Evolutionary conservation across 2,113 vertebrate species (phyloP).

Genomic region (Gadus macrocephalus): DNA sequence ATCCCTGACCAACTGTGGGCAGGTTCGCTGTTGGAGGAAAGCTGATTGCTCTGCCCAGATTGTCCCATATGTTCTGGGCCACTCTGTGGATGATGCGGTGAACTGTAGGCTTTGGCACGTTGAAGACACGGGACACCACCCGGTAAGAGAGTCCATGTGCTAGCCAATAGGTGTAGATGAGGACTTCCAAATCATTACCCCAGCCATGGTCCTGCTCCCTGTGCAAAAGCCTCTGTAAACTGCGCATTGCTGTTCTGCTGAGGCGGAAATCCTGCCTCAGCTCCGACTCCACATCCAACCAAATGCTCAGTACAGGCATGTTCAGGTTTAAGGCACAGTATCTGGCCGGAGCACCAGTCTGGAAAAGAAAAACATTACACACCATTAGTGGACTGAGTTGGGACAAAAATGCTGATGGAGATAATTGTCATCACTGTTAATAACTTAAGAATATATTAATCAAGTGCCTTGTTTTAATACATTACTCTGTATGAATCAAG

Average conservation of each 20-base stretch:
- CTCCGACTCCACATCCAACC: conserved; percentile 15
- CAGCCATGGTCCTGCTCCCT: conserved; percentile 29
- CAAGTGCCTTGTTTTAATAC: too few species aligned
- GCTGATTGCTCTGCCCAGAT: not conserved
- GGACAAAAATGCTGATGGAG: too few species aligned
- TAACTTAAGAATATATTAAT: too few species aligned
- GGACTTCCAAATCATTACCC: conserved; percentile 15
- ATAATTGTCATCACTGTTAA: too few species aligned
- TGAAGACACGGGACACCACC: not conserved
- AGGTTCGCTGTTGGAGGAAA: conserved; percentile 7
- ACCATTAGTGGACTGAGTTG: too few species aligned
- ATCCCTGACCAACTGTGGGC: conserved; percentile 5
- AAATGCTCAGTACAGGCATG: conserved; percentile 15
- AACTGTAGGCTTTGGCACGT: conserved; percentile 1
- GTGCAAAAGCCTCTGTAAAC: not conserved
- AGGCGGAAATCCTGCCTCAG: conserved; percentile 10
- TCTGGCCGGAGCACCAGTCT: not conserved
- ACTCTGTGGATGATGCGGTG: conserved; percentile 4
- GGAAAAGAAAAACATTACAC: not conserved
- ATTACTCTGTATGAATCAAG: too few species aligned
- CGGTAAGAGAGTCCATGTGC: not conserved
- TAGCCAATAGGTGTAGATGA: conserved; percentile 11
- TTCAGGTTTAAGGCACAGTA: not conserved
- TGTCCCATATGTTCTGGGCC: not conserved
- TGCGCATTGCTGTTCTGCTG: conserved; percentile 1